Evolutionary conservation across 2,888 invertebrate species (phyloP), one percentile per base, ranked within the genome.

Genomic region (Drosophila recens): DNA sequence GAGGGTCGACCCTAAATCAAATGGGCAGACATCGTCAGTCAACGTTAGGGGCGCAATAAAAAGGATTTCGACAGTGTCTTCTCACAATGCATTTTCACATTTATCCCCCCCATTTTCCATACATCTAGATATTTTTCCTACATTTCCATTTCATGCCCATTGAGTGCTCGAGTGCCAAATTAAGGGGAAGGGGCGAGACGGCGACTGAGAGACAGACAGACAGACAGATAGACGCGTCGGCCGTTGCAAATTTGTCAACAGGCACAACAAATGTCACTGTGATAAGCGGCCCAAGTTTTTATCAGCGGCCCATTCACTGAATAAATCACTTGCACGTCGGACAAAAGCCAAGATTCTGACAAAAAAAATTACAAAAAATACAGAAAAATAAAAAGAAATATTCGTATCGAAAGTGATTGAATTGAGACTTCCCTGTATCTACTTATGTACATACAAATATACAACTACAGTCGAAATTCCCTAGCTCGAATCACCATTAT

Each of bases 221-320:
- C 17, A 17, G 30, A 30, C 30, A 46, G 71, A 2, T 17, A 40
- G 13, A 11, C 36, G 42, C 52, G 54, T 56, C 57, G 53, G 51
- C 71, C 88, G 74, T 86, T 65, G 71, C 78, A 75, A 89, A 86
- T 87, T 87, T 87, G 87, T 89, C 86, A 86, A 79, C 68, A 71
- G 64, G 74, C 75, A 67, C 71, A 56, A 71, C 79, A 87, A 85
- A 78, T 84, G 87, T 81, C 82, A 83, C 66, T 70, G 67, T 65
- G 89, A 87, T 87, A 87, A 89, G 85, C 84, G 85, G 56, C 48
- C 72, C 80, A 75, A 78, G 72, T 82, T 88, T 77, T 86, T 86
- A 87, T 89, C 89, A 71, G 62, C 23, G 48, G 52, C 61, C 61
- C 62, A 80, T 76, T 49, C 68, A 17, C 46, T 43, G 68, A 67